Percentiles rank a stretch among this genome's conserved stretches.
These are phyloP conservation scores for Lordiphosa collinella DNA, from an alignment of 1,140 invertebrate genomes.

Conservation along the genomic window DNA sequence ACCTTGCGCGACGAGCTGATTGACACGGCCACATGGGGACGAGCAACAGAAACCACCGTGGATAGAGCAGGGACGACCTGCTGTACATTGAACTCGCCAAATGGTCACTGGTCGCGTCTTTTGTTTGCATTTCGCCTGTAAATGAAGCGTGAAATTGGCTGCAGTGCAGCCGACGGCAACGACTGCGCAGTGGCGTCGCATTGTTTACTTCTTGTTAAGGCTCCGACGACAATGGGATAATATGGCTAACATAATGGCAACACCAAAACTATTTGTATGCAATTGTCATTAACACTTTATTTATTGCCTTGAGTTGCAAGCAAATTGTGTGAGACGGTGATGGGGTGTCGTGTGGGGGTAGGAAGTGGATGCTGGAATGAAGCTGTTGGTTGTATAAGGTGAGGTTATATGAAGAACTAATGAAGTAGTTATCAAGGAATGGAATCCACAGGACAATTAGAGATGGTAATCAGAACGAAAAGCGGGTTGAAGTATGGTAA, in stretches of 20 bases:
- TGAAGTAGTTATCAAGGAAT: conserved; percentile 62
- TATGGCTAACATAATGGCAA: conserved; percentile 69
- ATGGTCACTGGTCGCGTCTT: conserved; percentile 54
- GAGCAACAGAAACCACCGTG: conserved; percentile 14
- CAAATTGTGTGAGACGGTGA: conserved; percentile 11
- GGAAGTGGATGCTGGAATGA: conserved; percentile 16
- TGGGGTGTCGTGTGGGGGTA: too few relatives aligned
- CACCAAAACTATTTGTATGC: conserved; percentile 75
- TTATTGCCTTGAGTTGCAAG: conserved; percentile 51
- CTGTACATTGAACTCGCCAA: conserved; percentile 70
- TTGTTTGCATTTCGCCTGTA: conserved; percentile 72
- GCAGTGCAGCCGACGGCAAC: conserved; percentile 49
- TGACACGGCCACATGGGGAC: conserved; percentile 74
- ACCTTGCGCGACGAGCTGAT: conserved; percentile 75
- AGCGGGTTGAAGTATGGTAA: too few relatives aligned
- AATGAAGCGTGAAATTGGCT: conserved; percentile 79
- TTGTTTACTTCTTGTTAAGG: conserved; percentile 76
- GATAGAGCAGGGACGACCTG: conserved; percentile 23
- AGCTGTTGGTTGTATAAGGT: conserved; percentile 24
- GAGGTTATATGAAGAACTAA: conserved; percentile 39
- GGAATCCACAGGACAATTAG: conserved; percentile 39
- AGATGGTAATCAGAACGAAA: conserved; percentile 6
- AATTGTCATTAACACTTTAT: conserved; percentile 79
- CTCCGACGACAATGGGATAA: conserved; percentile 52
- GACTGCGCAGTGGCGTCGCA: conserved; percentile 43